Evolutionary conservation across 2,888 invertebrate species (phyloP).

Genomic region (Shargacucullia verbasci): DNA sequence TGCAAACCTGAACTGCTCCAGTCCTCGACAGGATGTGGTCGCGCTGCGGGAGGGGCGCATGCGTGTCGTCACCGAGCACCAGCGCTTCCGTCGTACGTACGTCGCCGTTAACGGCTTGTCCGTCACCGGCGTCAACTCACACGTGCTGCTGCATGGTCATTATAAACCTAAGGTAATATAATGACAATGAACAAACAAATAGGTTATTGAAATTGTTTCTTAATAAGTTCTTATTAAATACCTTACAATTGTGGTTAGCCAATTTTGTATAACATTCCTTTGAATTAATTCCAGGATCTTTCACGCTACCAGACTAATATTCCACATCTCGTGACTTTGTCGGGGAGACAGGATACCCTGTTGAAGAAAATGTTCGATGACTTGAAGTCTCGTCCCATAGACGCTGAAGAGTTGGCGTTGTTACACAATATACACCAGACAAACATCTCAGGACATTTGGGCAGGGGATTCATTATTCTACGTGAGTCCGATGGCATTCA

Average conservation of each 20-base stretch:
- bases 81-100: conserved; percentile 86
- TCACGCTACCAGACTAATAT: conserved; percentile 68
- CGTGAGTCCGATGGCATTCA: conserved; percentile 64
- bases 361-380: conserved; percentile 65
- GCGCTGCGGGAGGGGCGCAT: conserved; percentile 86
- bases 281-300: conserved; percentile 61
- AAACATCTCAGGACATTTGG: conserved; percentile 73
- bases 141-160: conserved; percentile 70
- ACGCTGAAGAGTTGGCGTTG: conserved; percentile 75
- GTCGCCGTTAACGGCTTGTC: conserved; percentile 74
- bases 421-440: conserved; percentile 72
- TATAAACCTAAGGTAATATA: conserved; percentile 71
- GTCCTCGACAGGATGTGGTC: conserved; percentile 85
- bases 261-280: not conserved
- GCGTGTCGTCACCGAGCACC: conserved; percentile 88
- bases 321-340: conserved; percentile 72
- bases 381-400: conserved; percentile 70
- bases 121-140: conserved; percentile 71
- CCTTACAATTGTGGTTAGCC: not conserved
- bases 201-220: no score
- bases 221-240: no score
- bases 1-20: conserved; percentile 91
- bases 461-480: conserved; percentile 73
- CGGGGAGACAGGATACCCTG: conserved; percentile 69
- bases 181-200: no score